Percentiles rank a stretch among this genome's conserved stretches.
These are phyloP conservation scores for Phocoena sinus DNA, from an alignment of 2,113 vertebrate genomes.

Conservation along the genomic window DNA sequence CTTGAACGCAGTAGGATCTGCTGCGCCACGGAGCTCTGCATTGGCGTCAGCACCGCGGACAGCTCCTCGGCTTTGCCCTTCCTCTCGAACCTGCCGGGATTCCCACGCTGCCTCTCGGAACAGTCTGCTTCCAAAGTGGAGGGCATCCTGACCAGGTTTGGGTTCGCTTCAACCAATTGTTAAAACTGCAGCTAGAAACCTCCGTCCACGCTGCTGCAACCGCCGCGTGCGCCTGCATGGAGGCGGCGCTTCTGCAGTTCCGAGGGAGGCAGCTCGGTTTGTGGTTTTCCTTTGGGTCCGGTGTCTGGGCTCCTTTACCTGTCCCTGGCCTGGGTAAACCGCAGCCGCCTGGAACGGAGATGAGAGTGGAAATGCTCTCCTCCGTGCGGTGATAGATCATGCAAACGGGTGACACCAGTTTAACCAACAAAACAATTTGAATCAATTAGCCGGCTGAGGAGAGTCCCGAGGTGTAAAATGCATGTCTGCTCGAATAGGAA, in stretches of 20 bases:
- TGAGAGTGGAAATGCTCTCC: constrained; percentile 74
- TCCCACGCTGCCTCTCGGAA: accelerated
- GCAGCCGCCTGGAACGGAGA: constrained; percentile 52
- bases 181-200: not conserved
- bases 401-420: constrained; percentile 78
- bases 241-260: constrained; percentile 39
- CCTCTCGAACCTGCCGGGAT: accelerated
- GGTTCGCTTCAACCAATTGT: not conserved
- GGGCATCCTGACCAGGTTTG: not conserved
- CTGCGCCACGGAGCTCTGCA: not conserved
- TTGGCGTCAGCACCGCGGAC: constrained; percentile 54
- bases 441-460: constrained; percentile 83
- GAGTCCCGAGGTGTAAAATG: constrained; percentile 82
- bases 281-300: constrained; percentile 73
- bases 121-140: not conserved
- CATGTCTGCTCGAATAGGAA: constrained; percentile 78
- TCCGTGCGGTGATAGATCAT: constrained; percentile 75
- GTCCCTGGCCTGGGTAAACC: constrained; percentile 67
- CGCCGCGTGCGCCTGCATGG: not conserved
- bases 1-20: not conserved
- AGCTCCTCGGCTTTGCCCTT: constrained; percentile 6
- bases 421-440: constrained; percentile 85
- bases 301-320: constrained; percentile 63
- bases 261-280: constrained; percentile 54
- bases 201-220: not conserved